phyloP scores from a whole-genome alignment of 2,797 vertebrate genomes.

The Hippopotamyrus pictus region DNA sequence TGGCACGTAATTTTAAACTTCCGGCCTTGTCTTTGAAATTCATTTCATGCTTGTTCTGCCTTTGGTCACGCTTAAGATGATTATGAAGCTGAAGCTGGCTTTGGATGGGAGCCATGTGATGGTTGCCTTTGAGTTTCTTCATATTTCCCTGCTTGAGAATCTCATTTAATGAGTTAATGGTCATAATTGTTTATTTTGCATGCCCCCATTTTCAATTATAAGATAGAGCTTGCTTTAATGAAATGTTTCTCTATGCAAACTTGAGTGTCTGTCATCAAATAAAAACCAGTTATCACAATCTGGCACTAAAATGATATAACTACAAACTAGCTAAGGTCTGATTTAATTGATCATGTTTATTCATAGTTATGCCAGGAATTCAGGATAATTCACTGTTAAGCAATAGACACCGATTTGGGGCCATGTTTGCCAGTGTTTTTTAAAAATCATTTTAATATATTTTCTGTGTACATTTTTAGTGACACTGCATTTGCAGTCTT shows the following conservation, averaged over 20 bases:
- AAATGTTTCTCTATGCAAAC: background rate
- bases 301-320: background rate
- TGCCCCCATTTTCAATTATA: background rate
- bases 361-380: background rate
- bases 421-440: background rate
- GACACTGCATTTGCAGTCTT: background rate
- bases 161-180: background rate
- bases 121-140: background rate
- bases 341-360: background rate
- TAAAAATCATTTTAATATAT: background rate
- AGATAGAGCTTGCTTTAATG: background rate
- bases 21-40: slow-evolving; percentile 8
- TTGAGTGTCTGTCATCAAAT: background rate
- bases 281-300: background rate
- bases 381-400: background rate
- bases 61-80: background rate
- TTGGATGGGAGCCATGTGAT: background rate
- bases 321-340: background rate
- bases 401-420: background rate
- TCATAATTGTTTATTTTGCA: background rate
- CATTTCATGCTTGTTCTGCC: background rate
- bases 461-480: background rate
- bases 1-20: slow-evolving; percentile 3
- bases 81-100: background rate
- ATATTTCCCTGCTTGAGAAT: background rate